Conservation (phyloP, 2,888 invertebrate genomes). For the Argyresthia goedartella region DNA sequence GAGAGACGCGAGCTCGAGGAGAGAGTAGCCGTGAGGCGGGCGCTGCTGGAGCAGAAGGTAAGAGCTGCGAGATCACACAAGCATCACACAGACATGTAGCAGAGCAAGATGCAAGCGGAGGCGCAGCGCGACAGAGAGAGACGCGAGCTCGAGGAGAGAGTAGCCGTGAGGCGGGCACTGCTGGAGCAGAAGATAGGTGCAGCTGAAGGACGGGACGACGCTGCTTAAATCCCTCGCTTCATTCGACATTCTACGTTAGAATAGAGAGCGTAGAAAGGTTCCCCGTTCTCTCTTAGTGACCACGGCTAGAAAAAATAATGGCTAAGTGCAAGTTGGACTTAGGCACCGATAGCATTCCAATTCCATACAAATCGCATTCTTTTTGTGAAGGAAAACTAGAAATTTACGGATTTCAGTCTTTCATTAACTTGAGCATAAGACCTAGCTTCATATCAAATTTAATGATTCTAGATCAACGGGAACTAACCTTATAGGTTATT, state of each 20-base stretch:
- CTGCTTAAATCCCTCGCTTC: neutral
- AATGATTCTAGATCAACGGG: too few relatives aligned
- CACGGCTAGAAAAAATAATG: too few relatives aligned
- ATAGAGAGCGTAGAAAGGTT: too few relatives aligned
- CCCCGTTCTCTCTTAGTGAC: too few relatives aligned
- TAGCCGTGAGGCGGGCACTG: conserved; percentile 89
- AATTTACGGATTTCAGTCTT: too few relatives aligned
- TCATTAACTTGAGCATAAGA: too few relatives aligned
- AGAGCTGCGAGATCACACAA: neutral
- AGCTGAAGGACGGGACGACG: neutral
- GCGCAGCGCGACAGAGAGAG: conserved; percentile 95
- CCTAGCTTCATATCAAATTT: too few relatives aligned
- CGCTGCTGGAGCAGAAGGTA: conserved; percentile 95
- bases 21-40: conserved; percentile 89
- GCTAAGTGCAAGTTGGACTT: too few relatives aligned
- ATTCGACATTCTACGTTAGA: neutral
- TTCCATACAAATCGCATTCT: too few relatives aligned
- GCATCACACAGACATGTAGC: conserved; percentile 71
- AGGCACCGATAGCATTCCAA: too few relatives aligned
- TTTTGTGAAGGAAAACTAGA: too few relatives aligned
- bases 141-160: conserved; percentile 93
- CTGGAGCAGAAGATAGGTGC: conserved; percentile 90
- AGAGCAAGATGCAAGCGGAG: conserved; percentile 98
- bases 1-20: conserved; percentile 96
- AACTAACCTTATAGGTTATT: too few relatives aligned